phyloP scores from a whole-genome alignment of 2,888 invertebrate species.

The Caenorhabditis virilis region DNA sequence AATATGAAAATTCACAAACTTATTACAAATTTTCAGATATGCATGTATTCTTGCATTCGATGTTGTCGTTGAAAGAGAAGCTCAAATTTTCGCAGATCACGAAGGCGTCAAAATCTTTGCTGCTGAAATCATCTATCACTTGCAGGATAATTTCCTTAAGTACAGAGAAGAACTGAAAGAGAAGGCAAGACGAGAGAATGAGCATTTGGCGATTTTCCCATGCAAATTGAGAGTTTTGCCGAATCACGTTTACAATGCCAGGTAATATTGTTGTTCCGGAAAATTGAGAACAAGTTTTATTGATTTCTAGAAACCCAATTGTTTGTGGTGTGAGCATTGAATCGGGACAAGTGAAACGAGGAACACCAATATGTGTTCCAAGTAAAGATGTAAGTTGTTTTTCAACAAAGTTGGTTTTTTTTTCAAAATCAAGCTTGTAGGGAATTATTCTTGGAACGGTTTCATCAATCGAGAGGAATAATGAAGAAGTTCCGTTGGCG shows the following conservation, averaged over 20 bases:
- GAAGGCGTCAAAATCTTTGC: conserved; percentile 90
- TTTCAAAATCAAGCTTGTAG: conserved; percentile 74
- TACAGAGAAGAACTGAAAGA: conserved; percentile 83
- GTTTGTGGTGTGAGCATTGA: conserved; percentile 94
- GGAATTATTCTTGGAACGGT: conserved; percentile 91
- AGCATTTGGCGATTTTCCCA: conserved; percentile 95
- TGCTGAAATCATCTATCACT: conserved; percentile 98
- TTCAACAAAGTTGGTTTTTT: conserved; percentile 3
- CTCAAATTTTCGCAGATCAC: conserved; percentile 93
- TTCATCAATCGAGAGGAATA: conserved; percentile 91
- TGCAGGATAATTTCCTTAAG: conserved; percentile 87
- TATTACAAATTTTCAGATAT: conserved; percentile 74
- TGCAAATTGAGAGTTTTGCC: conserved; percentile 84
- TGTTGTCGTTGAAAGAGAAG: conserved; percentile 89
- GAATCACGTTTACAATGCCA: conserved; percentile 92
- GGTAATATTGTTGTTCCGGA: no score
- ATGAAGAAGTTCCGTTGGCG: conserved; percentile 91
- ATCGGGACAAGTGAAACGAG: conserved; percentile 90
- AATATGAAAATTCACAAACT: not conserved
- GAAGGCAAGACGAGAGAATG: conserved; percentile 90
- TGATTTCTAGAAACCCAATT: conserved; percentile 81
- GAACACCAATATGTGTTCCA: conserved; percentile 96
- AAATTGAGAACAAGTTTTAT: conserved; percentile 73
- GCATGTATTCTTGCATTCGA: conserved; percentile 99
- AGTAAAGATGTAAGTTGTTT: conserved; percentile 77